These are phyloP conservation scores for Himalopsyche japonica DNA, from an alignment of 2,888 invertebrate genomes.

Conservation along the genomic window DNA sequence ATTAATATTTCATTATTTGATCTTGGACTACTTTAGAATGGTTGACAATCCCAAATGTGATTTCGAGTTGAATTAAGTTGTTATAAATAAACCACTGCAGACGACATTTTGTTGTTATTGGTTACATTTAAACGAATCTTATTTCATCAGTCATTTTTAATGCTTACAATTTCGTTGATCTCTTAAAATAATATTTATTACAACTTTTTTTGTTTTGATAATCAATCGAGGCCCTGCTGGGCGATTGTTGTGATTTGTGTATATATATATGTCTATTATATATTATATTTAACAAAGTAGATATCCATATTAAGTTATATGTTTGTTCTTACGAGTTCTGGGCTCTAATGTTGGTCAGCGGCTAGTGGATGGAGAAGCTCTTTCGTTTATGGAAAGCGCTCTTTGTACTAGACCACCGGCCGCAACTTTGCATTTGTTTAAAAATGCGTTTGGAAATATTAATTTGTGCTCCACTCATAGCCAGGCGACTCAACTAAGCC, in stretches of 20 bases:
- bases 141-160: not conserved
- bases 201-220: not conserved
- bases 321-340: slow-evolving; percentile 12
- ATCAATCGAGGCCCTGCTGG: not conserved
- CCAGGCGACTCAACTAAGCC: slow-evolving; percentile 18
- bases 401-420: slow-evolving; percentile 7
- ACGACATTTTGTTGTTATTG: too few relatives aligned
- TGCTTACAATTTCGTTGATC: not conserved
- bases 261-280: not conserved
- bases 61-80: too few relatives aligned
- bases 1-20: not conserved
- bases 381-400: slow-evolving; percentile 28
- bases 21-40: not conserved
- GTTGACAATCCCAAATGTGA: too few relatives aligned
- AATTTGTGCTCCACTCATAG: slow-evolving; percentile 19
- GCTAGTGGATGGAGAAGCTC: slow-evolving; percentile 14
- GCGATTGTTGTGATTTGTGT: not conserved
- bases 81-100: too few relatives aligned
- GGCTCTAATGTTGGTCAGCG: slow-evolving; percentile 23
- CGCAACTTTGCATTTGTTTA: slow-evolving; percentile 34
- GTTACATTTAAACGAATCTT: not conserved
- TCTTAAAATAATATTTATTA: not conserved
- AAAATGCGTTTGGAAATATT: slow-evolving; percentile 28
- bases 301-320: not conserved
- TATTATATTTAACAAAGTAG: not conserved